These are phyloP conservation scores for Coptodon rendalli DNA, from an alignment of 2,113 vertebrate species.

Conservation along the genomic window DNA sequence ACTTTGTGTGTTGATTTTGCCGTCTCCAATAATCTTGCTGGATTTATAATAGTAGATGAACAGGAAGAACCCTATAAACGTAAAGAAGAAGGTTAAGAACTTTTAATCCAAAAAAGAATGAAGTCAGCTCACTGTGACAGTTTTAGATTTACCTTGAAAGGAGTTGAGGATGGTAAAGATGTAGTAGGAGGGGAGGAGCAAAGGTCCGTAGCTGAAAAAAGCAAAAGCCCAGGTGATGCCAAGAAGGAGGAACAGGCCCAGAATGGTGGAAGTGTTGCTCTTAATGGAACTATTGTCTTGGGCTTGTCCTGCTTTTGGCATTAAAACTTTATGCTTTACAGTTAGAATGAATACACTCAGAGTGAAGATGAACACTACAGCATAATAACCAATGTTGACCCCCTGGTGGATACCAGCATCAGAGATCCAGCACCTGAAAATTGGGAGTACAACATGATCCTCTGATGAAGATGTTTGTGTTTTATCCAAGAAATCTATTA, in stretches of 20 bases:
- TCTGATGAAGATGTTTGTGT: neutral
- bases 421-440: conserved; percentile 55
- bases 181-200: conserved; percentile 29
- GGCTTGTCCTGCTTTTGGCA: rapidly evolving
- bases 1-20: neutral
- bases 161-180: conserved; percentile 57
- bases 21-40: neutral
- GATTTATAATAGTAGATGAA: conserved; percentile 49
- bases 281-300: neutral
- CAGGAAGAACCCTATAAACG: conserved; percentile 47
- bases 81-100: neutral
- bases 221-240: conserved; percentile 59
- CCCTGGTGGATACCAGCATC: conserved; percentile 21
- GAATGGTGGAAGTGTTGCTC: neutral
- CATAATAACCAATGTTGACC: conserved; percentile 48
- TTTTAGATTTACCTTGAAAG: conserved; percentile 48
- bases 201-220: conserved; percentile 45
- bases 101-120: neutral
- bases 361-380: conserved; percentile 41
- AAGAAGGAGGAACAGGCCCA: conserved; percentile 31
- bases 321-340: neutral
- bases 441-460: neutral
- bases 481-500: neutral
- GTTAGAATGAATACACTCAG: neutral
- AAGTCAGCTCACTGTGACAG: rapidly evolving